Evolutionary conservation across 2,888 invertebrate genomes (phyloP).

Genomic region (Pinctada fucata): DNA sequence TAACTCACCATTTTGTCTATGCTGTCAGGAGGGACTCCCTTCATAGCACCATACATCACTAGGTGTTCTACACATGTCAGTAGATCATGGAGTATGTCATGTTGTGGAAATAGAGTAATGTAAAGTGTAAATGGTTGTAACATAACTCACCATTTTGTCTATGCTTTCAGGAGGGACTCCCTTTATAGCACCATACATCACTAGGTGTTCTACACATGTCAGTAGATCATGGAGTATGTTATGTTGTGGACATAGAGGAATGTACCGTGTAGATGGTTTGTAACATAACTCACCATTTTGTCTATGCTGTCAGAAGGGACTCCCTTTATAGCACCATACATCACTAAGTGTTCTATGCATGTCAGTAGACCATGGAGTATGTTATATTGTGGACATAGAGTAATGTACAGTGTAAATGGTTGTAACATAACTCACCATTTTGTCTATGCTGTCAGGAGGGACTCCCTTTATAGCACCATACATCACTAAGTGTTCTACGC

Average conservation of each 20-base stretch:
- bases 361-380: too few species aligned
- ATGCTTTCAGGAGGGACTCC: constrained; percentile 68
- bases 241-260: constrained; percentile 92
- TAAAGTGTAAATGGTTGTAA: too few species aligned
- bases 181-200: constrained; percentile 89
- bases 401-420: too few species aligned
- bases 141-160: too few species aligned
- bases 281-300: too few species aligned
- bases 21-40: constrained; percentile 77
- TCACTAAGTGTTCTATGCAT: too few species aligned
- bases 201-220: constrained; percentile 87
- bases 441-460: constrained; percentile 30
- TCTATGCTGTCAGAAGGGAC: too few species aligned
- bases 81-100: constrained; percentile 88
- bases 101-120: constrained; percentile 85
- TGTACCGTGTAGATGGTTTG: too few species aligned
- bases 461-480: constrained; percentile 87
- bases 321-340: too few species aligned
- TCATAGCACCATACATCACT: constrained; percentile 88
- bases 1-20: too few species aligned
- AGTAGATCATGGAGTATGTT: constrained; percentile 89
- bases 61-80: constrained; percentile 89
- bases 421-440: constrained; percentile 7
- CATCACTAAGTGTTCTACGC: constrained; percentile 88
- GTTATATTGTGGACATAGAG: too few species aligned